Percentiles rank a stretch among this genome's conserved stretches.
phyloP scores from a whole-genome alignment of 2,888 invertebrate genomes.

The Sclerodermus sp. region DNA sequence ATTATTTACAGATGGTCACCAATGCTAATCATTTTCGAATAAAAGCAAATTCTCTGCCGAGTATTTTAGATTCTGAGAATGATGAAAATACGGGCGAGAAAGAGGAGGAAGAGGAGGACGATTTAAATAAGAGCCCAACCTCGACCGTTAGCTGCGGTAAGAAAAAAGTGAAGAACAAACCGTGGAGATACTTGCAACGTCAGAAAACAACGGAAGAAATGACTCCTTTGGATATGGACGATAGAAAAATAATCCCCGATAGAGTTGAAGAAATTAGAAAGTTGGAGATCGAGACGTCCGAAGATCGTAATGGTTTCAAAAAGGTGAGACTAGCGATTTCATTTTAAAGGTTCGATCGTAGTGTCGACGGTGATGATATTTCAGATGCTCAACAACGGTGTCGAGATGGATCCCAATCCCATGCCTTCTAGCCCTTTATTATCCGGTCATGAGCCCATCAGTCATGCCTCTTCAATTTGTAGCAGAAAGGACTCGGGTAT shows the following conservation, averaged over 20 bases:
- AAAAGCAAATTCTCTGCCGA: slow-evolving; percentile 79
- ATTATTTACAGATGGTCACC: slow-evolving; percentile 54
- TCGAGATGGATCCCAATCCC: slow-evolving; percentile 54
- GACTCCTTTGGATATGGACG: slow-evolving; percentile 43
- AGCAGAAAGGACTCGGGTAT: slow-evolving; percentile 89
- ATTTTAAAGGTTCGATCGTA: too few relatives aligned
- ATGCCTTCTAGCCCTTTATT: slow-evolving; percentile 53
- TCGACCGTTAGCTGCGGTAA: slow-evolving; percentile 60
- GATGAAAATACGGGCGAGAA: slow-evolving; percentile 63
- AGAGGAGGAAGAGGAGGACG: slow-evolving; percentile 41
- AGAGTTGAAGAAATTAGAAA: too few relatives aligned
- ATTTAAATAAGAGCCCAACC: slow-evolving; percentile 68
- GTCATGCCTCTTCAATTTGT: slow-evolving; percentile 75
- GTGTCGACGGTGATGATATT: slow-evolving; percentile 4
- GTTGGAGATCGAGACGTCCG: slow-evolving; percentile 16
- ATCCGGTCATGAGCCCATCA: slow-evolving; percentile 64
- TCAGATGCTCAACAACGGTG: slow-evolving; percentile 40
- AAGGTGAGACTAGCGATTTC: slow-evolving; percentile 25
- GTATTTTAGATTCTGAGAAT: slow-evolving; percentile 77
- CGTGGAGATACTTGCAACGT: slow-evolving; percentile 51
- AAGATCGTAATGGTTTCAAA: slow-evolving; percentile 35
- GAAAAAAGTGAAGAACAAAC: slow-evolving; percentile 43
- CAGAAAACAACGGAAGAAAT: slow-evolving; percentile 54
- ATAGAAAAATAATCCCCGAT: slow-evolving; percentile 19
- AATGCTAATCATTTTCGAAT: slow-evolving; percentile 47